A percentile compares a stretch with the other conserved stretches of the same genome.
Conservation (phyloP, 2,113 vertebrate species). For the Rhombomys opimus region DNA sequence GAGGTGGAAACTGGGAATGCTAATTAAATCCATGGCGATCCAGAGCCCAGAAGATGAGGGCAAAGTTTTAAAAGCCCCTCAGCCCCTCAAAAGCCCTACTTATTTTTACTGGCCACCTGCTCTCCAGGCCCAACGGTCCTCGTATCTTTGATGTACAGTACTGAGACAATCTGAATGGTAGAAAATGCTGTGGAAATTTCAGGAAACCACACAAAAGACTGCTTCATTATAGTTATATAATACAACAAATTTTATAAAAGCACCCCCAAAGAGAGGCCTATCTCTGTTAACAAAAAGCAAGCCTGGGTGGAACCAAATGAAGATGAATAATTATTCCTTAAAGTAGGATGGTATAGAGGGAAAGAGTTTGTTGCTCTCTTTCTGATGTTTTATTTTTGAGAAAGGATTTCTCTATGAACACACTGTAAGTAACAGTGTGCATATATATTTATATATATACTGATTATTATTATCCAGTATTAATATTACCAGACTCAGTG, state of each 20-base stretch:
- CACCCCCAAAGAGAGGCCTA: background rate
- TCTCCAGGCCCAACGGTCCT: background rate
- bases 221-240: background rate
- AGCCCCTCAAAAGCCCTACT: background rate
- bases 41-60: constrained; percentile 5
- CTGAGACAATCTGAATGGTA: background rate
- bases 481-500: background rate
- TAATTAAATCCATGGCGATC: constrained; percentile 45
- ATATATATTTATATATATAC: too few relatives aligned
- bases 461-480: background rate
- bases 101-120: background rate
- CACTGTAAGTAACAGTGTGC: background rate
- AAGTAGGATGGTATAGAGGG: background rate
- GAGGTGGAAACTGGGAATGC: constrained; percentile 42
- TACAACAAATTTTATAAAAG: background rate
- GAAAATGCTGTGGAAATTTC: background rate
- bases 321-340: background rate
- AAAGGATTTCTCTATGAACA: background rate
- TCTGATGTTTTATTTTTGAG: background rate
- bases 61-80: constrained; percentile 29
- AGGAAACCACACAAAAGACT: background rate
- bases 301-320: background rate
- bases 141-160: background rate
- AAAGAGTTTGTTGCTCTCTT: background rate
- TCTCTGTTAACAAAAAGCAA: background rate